Base-by-base conservation (phyloP, 2,888 invertebrate species). In the Dicyrtoma fusca region DNA sequence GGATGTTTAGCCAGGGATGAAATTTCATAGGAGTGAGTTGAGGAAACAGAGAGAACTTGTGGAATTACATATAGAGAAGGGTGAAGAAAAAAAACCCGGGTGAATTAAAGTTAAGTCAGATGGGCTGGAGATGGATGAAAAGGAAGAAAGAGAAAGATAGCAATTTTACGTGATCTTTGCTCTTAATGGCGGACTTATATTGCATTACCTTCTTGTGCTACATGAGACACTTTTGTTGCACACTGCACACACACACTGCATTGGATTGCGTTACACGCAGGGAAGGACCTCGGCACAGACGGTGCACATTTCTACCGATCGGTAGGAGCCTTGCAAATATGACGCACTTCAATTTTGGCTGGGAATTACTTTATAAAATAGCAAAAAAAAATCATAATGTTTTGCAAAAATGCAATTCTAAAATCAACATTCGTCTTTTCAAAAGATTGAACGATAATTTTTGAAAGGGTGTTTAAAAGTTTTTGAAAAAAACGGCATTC, bases 111-210 rank as follows among this genome's bases (percentile, higher is more conserved):
- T 68, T 68, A 23, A 70, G 26, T 63, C 53, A 44, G 75, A 75
- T 76, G 76, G 76, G 75, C 73, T 74, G 75, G 71, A 74, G 66
- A 71, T 73, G 72, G 72, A 76, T 71, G 73, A n/a, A n/a, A n/a
- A 55, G 42, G 55, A 68, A 44, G 55, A 68, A 75, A 73, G 73
- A 75, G 73, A 74, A 72, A 74, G 74, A 74, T 74, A 72, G 72
- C 64, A 68, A 69, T 72, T 74, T 72, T 77, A 79, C 79, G 79
- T 79, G 79, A 78, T 78, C 76, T 79, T 79, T 78, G 76, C 78
- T 74, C 77, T 79, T 79, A 79, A 79, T 79, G 77, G 78, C 74
- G 69, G 77, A 77, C 77, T 77, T 79, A 76, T 75, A 75, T 76
- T 71, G 65, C 66, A 66, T 64, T 25, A 49, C 64, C 47, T 66